Conservation (phyloP, 2,797 vertebrate species). For the Sarcophilus harrisii region DNA sequence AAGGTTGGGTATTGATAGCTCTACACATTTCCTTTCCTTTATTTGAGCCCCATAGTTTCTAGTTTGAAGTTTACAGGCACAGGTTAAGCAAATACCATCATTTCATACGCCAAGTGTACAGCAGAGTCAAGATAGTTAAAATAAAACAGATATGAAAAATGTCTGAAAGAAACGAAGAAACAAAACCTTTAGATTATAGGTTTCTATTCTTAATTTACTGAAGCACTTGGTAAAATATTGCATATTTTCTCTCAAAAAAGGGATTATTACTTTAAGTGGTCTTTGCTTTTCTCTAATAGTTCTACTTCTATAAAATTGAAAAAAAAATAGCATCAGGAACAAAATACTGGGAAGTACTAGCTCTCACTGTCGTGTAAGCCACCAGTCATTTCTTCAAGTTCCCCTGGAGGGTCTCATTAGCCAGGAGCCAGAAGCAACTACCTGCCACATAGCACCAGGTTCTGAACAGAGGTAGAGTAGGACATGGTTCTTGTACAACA, state of each 20-base stretch:
- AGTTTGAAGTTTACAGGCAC: constrained; percentile 5
- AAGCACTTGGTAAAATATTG: neutral
- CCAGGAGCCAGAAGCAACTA: constrained; percentile 26
- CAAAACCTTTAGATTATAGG: neutral
- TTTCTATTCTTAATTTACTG: constrained; percentile 33
- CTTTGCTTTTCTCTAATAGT: constrained; percentile 19
- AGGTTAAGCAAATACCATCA: constrained; percentile 37
- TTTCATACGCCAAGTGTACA: constrained; percentile 1
- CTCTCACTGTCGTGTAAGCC: constrained; percentile 16
- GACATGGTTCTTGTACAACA: constrained; percentile 18
- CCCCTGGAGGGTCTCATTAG: neutral
- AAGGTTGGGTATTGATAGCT: constrained; percentile 12
- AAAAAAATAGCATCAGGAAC: constrained; percentile 14
- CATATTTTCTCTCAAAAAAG: constrained; percentile 49
- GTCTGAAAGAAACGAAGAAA: constrained; percentile 32
- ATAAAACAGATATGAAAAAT: constrained; percentile 2
- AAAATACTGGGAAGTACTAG: constrained; percentile 35
- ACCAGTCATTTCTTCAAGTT: neutral
- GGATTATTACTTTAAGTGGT: constrained; percentile 28
- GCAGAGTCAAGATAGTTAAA: constrained; percentile 43
- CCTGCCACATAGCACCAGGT: neutral
- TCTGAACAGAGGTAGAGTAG: constrained; percentile 34
- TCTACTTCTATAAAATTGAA: constrained; percentile 38
- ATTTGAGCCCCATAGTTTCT: constrained; percentile 37
- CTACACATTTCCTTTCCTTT: constrained; percentile 37